phyloP scores from a whole-genome alignment of 1,140 invertebrate species.

The Drosophila neocordata region DNA sequence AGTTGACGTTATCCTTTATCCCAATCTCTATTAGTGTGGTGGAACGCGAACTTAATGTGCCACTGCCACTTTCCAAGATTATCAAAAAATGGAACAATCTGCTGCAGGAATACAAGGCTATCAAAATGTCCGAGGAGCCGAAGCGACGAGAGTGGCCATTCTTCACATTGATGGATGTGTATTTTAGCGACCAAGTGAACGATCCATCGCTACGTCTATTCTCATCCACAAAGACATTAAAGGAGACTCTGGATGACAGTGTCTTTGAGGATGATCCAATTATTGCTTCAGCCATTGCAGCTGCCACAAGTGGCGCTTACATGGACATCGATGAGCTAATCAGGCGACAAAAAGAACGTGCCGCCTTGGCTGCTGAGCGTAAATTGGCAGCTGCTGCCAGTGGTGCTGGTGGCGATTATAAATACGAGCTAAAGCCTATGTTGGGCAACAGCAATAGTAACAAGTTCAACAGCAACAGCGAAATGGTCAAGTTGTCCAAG shows the following conservation, averaged over 20 bases:
- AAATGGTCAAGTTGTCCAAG: conserved; percentile 77
- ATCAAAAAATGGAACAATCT: conserved; percentile 83
- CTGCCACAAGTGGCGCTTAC: conserved; percentile 77
- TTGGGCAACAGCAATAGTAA: conserved; percentile 61
- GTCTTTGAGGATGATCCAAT: conserved; percentile 82
- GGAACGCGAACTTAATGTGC: conserved; percentile 81
- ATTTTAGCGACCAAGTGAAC: conserved; percentile 82
- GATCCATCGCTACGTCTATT: conserved; percentile 81
- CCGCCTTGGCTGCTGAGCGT: conserved; percentile 64
- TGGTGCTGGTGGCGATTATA: conserved; percentile 59
- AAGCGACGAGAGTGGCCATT: conserved; percentile 83
- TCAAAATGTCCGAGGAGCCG: conserved; percentile 82
- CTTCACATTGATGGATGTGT: conserved; percentile 82
- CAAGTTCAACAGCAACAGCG: conserved; percentile 74
- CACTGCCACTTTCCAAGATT: conserved; percentile 82
- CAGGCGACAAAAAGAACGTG: conserved; percentile 72
- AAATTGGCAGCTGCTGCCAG: conserved; percentile 70
- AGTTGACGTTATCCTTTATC: conserved; percentile 18
- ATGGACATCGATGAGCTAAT: conserved; percentile 82
- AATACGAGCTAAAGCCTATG: conserved; percentile 78
- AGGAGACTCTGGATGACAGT: conserved; percentile 81
- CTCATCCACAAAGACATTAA: conserved; percentile 81
- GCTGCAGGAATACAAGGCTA: conserved; percentile 82
- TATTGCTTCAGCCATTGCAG: conserved; percentile 80
- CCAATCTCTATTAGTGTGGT: conserved; percentile 62